These are phyloP conservation scores for Eupeodes latifasciatus DNA, from an alignment of 2,888 invertebrate genomes.

Conservation along the genomic window DNA sequence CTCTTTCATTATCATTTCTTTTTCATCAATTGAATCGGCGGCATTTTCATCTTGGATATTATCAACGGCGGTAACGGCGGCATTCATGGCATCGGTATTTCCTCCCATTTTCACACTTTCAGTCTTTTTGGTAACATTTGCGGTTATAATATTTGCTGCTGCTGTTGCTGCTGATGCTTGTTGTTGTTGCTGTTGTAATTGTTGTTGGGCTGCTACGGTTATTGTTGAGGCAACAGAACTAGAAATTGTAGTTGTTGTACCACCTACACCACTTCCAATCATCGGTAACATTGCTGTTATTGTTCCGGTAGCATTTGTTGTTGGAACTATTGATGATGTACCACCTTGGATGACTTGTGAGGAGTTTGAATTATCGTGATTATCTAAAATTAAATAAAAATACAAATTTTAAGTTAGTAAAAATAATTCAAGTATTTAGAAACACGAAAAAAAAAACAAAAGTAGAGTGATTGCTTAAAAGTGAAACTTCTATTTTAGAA, in stretches of 20 bases:
- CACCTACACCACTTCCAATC: slow-evolving; percentile 75
- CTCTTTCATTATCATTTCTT: slow-evolving; percentile 78
- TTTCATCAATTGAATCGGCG: slow-evolving; percentile 77
- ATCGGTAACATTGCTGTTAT: slow-evolving; percentile 78
- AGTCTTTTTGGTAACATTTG: slow-evolving; percentile 84
- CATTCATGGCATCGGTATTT: slow-evolving; percentile 82
- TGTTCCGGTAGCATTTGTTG: slow-evolving; percentile 78
- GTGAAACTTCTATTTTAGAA: background rate
- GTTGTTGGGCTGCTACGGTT: slow-evolving; percentile 77
- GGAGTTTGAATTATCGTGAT: slow-evolving; percentile 84
- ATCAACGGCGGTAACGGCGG: slow-evolving; percentile 78
- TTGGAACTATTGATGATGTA: slow-evolving; percentile 82
- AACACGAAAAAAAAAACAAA: too few species aligned
- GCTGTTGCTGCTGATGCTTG: slow-evolving; percentile 80
- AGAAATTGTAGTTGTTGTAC: slow-evolving; percentile 79
- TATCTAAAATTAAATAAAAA: slow-evolving; percentile 79
- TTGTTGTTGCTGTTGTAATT: slow-evolving; percentile 74
- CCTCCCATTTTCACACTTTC: slow-evolving; percentile 82
- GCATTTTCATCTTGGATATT: slow-evolving; percentile 79
- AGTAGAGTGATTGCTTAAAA: background rate
- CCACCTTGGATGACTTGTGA: slow-evolving; percentile 82
- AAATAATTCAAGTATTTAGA: background rate
- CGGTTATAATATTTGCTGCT: slow-evolving; percentile 79
- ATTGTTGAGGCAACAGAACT: slow-evolving; percentile 79
- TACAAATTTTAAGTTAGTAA: background rate